phyloP scores from a whole-genome alignment of 2,888 invertebrate species.

The Eumerus sabulonum region DNA sequence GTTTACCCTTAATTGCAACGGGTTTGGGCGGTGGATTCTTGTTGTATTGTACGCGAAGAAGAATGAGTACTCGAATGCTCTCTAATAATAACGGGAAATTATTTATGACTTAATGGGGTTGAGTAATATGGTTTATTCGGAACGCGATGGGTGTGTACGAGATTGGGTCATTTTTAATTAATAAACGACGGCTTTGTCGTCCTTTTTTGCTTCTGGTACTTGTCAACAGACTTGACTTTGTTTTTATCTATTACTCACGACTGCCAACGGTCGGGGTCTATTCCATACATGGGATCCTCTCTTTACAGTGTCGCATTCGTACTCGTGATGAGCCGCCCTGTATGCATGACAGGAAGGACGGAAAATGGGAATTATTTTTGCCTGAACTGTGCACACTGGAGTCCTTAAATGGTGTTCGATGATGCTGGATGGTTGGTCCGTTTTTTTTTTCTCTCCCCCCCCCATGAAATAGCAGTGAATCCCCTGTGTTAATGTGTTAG shows the following conservation, averaged over 20 bases:
- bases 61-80: constrained; percentile 67
- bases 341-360: too few species aligned
- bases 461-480: too few species aligned
- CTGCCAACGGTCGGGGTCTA: too few species aligned
- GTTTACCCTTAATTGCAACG: constrained; percentile 63
- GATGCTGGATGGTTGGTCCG: constrained; percentile 44
- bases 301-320: too few species aligned
- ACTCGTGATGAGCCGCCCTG: too few species aligned
- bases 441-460: too few species aligned
- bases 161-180: constrained; percentile 67
- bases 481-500: not conserved
- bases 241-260: too few species aligned
- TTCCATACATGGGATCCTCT: too few species aligned
- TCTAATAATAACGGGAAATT: constrained; percentile 67
- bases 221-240: too few species aligned
- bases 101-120: constrained; percentile 55
- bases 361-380: constrained; percentile 56
- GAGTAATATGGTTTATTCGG: constrained; percentile 3
- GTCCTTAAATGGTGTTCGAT: constrained; percentile 51
- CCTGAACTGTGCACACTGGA: constrained; percentile 32
- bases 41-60: constrained; percentile 19
- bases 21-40: constrained; percentile 32
- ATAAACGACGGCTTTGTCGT: constrained; percentile 44
- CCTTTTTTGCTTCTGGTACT: too few species aligned
- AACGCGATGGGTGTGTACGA: not conserved